Conservation (phyloP, 2,797 vertebrate species). For the Paratrypauchen microcephalus region DNA sequence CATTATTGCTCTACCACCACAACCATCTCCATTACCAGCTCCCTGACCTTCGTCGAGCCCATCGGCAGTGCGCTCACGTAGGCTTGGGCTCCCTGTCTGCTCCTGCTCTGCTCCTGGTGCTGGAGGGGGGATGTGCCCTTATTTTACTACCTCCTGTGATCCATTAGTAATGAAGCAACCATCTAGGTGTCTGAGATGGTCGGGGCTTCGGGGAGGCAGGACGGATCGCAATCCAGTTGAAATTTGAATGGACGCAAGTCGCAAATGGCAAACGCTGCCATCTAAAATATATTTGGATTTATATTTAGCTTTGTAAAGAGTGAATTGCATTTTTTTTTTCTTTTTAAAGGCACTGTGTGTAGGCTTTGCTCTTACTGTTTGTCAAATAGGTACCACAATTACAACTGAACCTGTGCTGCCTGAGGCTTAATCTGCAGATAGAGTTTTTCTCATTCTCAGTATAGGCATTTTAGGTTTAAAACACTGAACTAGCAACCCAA, state of each 20-base stretch:
- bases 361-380: too few relatives aligned
- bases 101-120: not conserved
- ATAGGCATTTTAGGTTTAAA: too few relatives aligned
- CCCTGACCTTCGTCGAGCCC: not conserved
- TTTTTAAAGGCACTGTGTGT: too few relatives aligned
- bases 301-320: too few relatives aligned
- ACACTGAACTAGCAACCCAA: too few relatives aligned
- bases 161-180: slow-evolving; percentile 62
- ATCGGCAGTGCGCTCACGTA: not conserved
- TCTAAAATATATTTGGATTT: too few relatives aligned
- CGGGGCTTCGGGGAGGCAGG: not conserved
- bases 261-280: too few relatives aligned
- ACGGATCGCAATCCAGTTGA: not conserved
- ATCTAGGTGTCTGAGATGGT: slow-evolving; percentile 28
- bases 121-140: slow-evolving; percentile 12
- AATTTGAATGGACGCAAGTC: not conserved
- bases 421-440: too few relatives aligned
- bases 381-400: too few relatives aligned
- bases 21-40: not conserved
- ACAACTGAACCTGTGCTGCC: too few relatives aligned
- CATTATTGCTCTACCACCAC: not conserved
- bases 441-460: too few relatives aligned
- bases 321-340: too few relatives aligned
- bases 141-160: slow-evolving; percentile 11
- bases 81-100: not conserved